Evolutionary conservation across 2,888 invertebrate species (phyloP).

Genomic region (Campoplex capitator): DNA sequence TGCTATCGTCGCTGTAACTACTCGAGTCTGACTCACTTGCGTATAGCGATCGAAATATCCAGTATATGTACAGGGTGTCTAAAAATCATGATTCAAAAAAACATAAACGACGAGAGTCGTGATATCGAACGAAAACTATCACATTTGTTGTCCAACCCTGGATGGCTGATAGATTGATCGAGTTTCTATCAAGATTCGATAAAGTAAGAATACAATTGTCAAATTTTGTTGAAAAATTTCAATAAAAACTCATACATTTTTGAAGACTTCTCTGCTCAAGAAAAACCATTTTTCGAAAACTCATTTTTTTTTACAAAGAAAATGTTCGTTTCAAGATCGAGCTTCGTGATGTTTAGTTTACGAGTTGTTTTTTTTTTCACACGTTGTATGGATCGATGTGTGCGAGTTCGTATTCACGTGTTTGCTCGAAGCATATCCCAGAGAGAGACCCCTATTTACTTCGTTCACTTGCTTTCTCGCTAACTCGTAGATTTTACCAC

Average conservation of each 20-base stretch:
- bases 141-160: too few species aligned
- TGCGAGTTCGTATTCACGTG: neutral
- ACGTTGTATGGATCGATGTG: neutral
- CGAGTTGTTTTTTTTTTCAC: neutral
- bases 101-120: neutral
- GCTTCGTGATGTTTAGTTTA: neutral
- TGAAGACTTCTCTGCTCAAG: too few species aligned
- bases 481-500: constrained; percentile 6
- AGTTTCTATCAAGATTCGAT: too few species aligned
- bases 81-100: neutral
- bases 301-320: too few species aligned
- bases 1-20: constrained; percentile 10
- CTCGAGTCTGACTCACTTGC: neutral
- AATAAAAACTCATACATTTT: too few species aligned
- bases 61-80: neutral
- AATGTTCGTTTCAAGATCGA: neutral
- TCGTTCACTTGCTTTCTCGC: constrained; percentile 47
- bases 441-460: constrained; percentile 1
- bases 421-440: neutral
- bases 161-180: too few species aligned
- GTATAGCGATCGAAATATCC: constrained; percentile 8
- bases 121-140: too few species aligned
- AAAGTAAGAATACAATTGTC: too few species aligned
- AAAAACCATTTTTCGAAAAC: too few species aligned
- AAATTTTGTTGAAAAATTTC: too few species aligned